Evolutionary conservation across 1,140 invertebrate species (phyloP).

Genomic region (Latrodectus geometricus): DNA sequence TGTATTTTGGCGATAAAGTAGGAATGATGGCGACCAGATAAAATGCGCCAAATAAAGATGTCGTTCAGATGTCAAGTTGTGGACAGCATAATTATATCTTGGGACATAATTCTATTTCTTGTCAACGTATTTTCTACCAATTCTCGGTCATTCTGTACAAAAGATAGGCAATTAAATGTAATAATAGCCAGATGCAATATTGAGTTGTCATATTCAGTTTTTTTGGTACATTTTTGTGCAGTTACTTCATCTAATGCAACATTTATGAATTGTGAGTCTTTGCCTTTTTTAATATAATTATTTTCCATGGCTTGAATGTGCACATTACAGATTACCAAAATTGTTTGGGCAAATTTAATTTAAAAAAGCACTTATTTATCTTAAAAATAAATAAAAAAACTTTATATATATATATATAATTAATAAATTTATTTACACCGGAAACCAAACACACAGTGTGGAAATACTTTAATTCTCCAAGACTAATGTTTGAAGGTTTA

Average conservation of each 20-base stretch:
- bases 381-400: too few relatives aligned
- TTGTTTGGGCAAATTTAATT: too few relatives aligned
- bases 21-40: slow-evolving; percentile 22
- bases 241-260: background rate
- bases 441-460: too few relatives aligned
- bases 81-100: slow-evolving; percentile 34
- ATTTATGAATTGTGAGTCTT: background rate
- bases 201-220: background rate
- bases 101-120: slow-evolving; percentile 33
- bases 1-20: background rate
- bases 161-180: slow-evolving; percentile 18
- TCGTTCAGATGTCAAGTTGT: slow-evolving; percentile 4
- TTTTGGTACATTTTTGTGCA: background rate
- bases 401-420: too few relatives aligned
- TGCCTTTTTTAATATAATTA: background rate
- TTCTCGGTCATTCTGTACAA: slow-evolving; percentile 4
- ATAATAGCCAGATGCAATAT: slow-evolving; percentile 16
- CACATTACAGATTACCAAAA: too few relatives aligned
- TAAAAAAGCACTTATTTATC: too few relatives aligned
- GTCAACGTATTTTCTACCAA: slow-evolving; percentile 35
- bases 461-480: too few relatives aligned
- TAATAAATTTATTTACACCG: too few relatives aligned
- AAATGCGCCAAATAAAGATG: slow-evolving; percentile 27
- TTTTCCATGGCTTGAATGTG: too few relatives aligned
- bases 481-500: too few relatives aligned